These are phyloP conservation scores for Lasiommata megera DNA, from an alignment of 2,888 invertebrate genomes.

Conservation along the genomic window DNA sequence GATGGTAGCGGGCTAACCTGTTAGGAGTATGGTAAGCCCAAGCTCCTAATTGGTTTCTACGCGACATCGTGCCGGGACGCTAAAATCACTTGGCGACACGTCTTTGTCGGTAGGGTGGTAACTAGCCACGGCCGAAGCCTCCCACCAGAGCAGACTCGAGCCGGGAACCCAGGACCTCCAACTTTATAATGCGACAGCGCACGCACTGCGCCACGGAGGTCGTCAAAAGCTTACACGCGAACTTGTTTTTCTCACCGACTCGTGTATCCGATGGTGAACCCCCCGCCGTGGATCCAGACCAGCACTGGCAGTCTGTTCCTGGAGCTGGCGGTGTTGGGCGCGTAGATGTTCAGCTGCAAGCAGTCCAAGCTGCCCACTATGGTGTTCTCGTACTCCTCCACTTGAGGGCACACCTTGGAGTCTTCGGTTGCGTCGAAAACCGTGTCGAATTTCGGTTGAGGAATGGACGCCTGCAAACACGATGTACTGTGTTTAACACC, in stretches of 20 bases:
- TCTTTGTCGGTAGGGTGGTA: too few relatives aligned
- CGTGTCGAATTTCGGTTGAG: constrained; percentile 39
- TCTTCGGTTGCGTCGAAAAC: constrained; percentile 40
- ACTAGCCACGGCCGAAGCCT: too few relatives aligned
- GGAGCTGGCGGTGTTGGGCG: constrained; percentile 51
- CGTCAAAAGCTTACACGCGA: neutral
- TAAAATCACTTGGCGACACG: too few relatives aligned
- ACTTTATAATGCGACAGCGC: too few relatives aligned
- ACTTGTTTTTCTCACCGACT: constrained; percentile 38
- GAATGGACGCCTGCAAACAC: constrained; percentile 40
- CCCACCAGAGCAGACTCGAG: too few relatives aligned
- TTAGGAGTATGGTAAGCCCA: too few relatives aligned
- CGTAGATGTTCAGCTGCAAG: constrained; percentile 82
- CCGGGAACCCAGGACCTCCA: too few relatives aligned
- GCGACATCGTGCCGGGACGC: too few relatives aligned
- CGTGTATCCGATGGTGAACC: constrained; percentile 49
- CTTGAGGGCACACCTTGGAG: constrained; percentile 43
- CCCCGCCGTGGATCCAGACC: constrained; percentile 64
- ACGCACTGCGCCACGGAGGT: too few relatives aligned
- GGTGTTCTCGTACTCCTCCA: constrained; percentile 40
- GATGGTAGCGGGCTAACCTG: too few relatives aligned
- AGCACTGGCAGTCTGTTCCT: constrained; percentile 46
- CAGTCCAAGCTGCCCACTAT: constrained; percentile 69
- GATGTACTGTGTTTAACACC: neutral
- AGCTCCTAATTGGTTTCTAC: too few relatives aligned